A percentile compares a stretch with the other conserved stretches of the same genome.
Evolutionary conservation across 2,797 vertebrate species (phyloP).

Genomic region (Hafferia zeledoni): DNA sequence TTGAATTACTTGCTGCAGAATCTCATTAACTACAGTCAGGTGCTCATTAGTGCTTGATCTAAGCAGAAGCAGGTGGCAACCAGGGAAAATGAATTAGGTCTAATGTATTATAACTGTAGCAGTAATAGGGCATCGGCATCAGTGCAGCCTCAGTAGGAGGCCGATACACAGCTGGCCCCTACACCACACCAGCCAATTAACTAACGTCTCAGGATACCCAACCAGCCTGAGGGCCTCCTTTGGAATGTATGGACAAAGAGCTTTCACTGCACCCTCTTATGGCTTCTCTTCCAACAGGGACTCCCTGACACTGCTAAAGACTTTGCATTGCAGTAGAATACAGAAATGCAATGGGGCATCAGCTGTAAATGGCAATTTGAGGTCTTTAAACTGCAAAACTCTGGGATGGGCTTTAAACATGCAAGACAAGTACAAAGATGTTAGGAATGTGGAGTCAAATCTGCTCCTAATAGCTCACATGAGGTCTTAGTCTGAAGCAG

Average conservation of each 20-base stretch:
- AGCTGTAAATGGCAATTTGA: neutral
- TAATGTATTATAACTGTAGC: neutral
- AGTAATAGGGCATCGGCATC: neutral
- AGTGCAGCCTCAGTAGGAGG: neutral
- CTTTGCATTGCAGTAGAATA: neutral
- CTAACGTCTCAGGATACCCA: neutral
- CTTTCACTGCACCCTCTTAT: neutral
- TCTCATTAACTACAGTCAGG: constrained; percentile 30
- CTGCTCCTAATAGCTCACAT: neutral
- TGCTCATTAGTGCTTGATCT: constrained; percentile 31
- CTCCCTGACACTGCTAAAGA: neutral
- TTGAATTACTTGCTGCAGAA: neutral
- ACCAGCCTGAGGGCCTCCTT: neutral
- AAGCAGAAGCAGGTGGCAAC: constrained; percentile 28
- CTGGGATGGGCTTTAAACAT: neutral
- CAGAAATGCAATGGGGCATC: neutral
- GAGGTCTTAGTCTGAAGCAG: neutral
- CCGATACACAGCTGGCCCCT: neutral
- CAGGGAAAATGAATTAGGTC: constrained; percentile 37
- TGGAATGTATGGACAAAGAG: neutral
- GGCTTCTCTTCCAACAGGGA: neutral
- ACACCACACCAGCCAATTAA: neutral
- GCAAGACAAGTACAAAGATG: neutral
- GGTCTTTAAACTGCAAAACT: neutral
- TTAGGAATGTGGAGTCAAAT: neutral